Conservation (phyloP, 2,888 invertebrate genomes). For the Phytoseiulus persimilis region DNA sequence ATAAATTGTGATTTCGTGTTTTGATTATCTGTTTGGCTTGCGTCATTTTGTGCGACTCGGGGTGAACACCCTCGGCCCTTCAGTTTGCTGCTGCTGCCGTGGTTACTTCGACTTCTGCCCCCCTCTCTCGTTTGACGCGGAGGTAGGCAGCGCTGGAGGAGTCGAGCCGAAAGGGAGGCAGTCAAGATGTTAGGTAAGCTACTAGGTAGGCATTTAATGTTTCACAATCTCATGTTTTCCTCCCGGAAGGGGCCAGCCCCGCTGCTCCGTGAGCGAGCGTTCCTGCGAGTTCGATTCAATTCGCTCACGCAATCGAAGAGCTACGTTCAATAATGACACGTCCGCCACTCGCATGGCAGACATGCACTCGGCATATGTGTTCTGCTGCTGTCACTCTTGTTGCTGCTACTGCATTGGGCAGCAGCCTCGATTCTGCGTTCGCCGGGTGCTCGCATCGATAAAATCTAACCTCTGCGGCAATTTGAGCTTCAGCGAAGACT, state of each 20-base stretch:
- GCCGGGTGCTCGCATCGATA: not conserved
- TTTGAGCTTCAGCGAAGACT: not conserved
- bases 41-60: not conserved
- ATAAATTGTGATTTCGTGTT: not conserved
- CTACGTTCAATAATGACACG: not conserved
- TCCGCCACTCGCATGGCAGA: not conserved
- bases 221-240: not conserved
- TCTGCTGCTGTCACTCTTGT: not conserved
- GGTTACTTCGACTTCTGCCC: not conserved
- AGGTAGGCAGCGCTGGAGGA: not conserved
- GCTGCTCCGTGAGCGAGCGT: not conserved
- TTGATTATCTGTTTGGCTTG: slow-evolving; percentile 5
- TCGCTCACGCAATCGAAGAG: not conserved
- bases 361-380: not conserved
- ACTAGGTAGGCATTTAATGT: not conserved
- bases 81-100: not conserved
- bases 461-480: not conserved
- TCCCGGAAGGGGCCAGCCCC: not conserved
- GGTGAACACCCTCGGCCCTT: not conserved
- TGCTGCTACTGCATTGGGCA: not conserved
- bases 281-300: not conserved
- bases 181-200: not conserved
- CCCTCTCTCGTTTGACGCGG: not conserved
- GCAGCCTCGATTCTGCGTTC: not conserved
- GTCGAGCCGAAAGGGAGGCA: not conserved